Conservation (phyloP, 2,797 vertebrate genomes). For the Notolepis coatsorum region DNA sequence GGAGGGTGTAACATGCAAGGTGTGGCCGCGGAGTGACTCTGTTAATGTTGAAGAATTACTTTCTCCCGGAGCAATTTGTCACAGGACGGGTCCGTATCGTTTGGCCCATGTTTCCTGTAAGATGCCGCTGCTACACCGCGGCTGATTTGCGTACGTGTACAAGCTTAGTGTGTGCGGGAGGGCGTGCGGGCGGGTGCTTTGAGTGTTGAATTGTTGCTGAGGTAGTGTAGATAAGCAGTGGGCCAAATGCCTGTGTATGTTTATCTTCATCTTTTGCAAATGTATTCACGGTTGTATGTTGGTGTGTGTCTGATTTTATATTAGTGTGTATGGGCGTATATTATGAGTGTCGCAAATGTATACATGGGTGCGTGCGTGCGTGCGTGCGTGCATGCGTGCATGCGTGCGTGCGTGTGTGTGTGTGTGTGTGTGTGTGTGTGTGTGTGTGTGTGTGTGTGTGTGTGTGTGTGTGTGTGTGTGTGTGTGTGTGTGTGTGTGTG, state of each 20-base stretch:
- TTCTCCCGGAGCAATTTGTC: slow-evolving; percentile 71
- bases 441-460: not conserved
- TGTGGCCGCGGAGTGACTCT: slow-evolving; percentile 69
- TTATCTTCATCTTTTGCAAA: slow-evolving; percentile 52
- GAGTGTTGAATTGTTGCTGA: slow-evolving; percentile 65
- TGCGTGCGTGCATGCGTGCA: slow-evolving; percentile 3
- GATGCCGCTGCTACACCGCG: slow-evolving; percentile 39
- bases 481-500: slow-evolving; percentile 7
- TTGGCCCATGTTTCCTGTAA: slow-evolving; percentile 53
- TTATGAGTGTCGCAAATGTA: not conserved
- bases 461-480: slow-evolving; percentile 14
- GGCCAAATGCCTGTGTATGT: slow-evolving; percentile 66
- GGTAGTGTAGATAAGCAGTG: slow-evolving; percentile 63
- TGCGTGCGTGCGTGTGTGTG: slow-evolving; percentile 2
- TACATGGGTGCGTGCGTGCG: not conserved
- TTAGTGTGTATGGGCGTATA: slow-evolving; percentile 28
- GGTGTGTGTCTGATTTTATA: slow-evolving; percentile 63
- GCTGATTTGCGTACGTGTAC: slow-evolving; percentile 40
- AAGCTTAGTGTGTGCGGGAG: too few relatives aligned
- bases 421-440: slow-evolving; percentile 3
- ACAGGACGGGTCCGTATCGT: slow-evolving; percentile 58
- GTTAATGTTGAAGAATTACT: slow-evolving; percentile 77
- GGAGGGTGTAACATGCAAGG: slow-evolving; percentile 65
- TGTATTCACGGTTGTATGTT: slow-evolving; percentile 57
- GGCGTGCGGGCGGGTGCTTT: too few relatives aligned